phyloP scores from a whole-genome alignment of 2,113 vertebrate species.

The Cebidichthys violaceus region DNA sequence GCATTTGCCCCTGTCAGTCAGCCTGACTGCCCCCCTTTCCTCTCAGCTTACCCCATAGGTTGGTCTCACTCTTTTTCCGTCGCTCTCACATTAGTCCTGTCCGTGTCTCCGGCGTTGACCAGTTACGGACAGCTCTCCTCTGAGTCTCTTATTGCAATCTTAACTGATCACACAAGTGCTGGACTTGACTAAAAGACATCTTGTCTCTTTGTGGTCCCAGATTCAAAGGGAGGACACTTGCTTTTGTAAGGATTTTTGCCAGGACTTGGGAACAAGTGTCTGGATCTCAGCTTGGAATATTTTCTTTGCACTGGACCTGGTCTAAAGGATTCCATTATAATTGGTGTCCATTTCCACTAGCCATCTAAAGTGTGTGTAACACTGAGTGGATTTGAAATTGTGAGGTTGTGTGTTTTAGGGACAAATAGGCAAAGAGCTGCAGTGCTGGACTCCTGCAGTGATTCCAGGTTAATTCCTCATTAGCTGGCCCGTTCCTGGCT shows the following conservation, averaged over 20 bases:
- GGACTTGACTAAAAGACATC: conserved; percentile 47
- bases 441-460: conserved; percentile 77
- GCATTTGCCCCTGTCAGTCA: conserved; percentile 87
- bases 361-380: conserved; percentile 35
- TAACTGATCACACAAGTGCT: conserved; percentile 46
- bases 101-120: conserved; percentile 77
- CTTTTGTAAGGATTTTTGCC: conserved; percentile 67
- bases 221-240: conserved; percentile 54
- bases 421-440: conserved; percentile 52
- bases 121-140: conserved; percentile 73
- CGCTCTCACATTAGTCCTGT: conserved; percentile 78
- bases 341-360: conserved; percentile 54
- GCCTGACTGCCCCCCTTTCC: conserved; percentile 71
- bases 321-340: conserved; percentile 57
- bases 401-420: conserved; percentile 46
- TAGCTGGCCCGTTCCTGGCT: conserved; percentile 41
- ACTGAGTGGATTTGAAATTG: conserved; percentile 52
- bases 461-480: conserved; percentile 58
- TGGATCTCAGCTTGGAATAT: conserved; percentile 78
- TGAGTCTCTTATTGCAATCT: conserved; percentile 64
- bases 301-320: conserved; percentile 53
- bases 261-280: conserved; percentile 72
- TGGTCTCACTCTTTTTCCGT: conserved; percentile 82
- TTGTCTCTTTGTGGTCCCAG: conserved; percentile 47
- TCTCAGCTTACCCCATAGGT: conserved; percentile 83